Conservation (phyloP, 92 coral and sea anemone species). For the Epizoanthus illoricatus region DNA sequence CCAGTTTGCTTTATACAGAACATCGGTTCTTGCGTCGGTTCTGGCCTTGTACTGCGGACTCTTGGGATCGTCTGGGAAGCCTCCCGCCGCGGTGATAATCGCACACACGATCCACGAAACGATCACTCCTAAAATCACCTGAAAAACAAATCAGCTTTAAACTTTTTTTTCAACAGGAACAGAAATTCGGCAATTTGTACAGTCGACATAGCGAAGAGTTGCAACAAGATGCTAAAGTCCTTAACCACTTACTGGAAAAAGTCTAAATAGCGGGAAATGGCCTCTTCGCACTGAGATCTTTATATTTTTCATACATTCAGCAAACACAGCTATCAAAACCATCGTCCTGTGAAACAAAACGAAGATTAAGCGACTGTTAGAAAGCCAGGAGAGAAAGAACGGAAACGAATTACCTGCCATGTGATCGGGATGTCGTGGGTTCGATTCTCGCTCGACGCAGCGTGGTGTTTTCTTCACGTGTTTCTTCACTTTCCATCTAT, state of each 20-base stretch:
- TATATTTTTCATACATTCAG: conserved; percentile 66
- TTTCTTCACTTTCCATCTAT: no score
- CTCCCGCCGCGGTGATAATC: conserved; percentile 80
- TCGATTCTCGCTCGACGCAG: no score
- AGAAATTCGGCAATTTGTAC: no score
- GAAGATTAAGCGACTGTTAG: no score
- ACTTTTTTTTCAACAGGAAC: not conserved
- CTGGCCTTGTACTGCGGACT: no score
- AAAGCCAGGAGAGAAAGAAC: no score
- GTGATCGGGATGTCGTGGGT: no score
- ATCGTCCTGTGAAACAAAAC: conserved; percentile 96
- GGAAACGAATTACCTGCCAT: no score
- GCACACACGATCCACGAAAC: conserved; percentile 82
- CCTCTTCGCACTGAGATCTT: conserved; percentile 71
- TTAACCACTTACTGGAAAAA: conserved; percentile 79
- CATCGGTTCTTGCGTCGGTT: no score
- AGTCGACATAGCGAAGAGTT: not conserved
- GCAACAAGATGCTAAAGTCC: no score
- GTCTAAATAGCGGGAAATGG: conserved; percentile 71
- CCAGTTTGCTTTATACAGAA: no score
- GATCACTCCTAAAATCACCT: conserved; percentile 78
- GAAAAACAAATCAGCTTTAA: not conserved
- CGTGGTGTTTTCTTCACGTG: no score
- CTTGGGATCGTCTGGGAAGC: conserved; percentile 71
- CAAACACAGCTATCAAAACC: conserved; percentile 67